A percentile compares a stretch with the other conserved stretches of the same genome.
phyloP scores from a whole-genome alignment of 2,113 vertebrate genomes.

The Elanoides forficatus region DNA sequence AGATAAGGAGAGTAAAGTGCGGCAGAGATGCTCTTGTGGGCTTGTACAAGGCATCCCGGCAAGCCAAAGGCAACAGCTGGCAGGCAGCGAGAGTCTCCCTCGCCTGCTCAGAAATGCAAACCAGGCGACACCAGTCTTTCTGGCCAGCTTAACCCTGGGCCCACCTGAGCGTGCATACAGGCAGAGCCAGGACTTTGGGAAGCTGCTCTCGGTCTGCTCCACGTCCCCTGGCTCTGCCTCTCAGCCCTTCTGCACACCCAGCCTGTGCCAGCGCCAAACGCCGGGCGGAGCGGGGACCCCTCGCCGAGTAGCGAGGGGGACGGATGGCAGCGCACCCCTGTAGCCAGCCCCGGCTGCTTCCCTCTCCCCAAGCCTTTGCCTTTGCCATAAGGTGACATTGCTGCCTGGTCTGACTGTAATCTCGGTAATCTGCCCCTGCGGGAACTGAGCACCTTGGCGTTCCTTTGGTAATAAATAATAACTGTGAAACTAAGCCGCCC shows the following conservation, averaged over 20 bases:
- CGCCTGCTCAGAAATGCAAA: not conserved
- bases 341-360: not conserved
- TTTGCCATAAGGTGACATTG: not conserved
- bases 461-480: not conserved
- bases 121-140: not conserved
- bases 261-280: not conserved
- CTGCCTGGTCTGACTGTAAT: not conserved
- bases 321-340: not conserved
- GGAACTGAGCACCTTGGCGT: not conserved
- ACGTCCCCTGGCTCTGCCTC: fast-evolving
- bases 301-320: fast-evolving
- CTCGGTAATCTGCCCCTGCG: not conserved
- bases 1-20: not conserved
- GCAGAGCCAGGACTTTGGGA: not conserved
- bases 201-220: not conserved
- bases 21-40: not conserved
- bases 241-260: not conserved
- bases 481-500: not conserved
- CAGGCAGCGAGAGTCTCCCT: not conserved
- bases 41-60: fast-evolving
- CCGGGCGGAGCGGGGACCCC: not conserved
- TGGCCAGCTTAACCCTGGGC: not conserved
- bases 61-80: not conserved
- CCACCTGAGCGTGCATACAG: not conserved
- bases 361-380: not conserved